Base-by-base conservation (phyloP, 2,888 invertebrate species). In the Leuctra nigra region DNA sequence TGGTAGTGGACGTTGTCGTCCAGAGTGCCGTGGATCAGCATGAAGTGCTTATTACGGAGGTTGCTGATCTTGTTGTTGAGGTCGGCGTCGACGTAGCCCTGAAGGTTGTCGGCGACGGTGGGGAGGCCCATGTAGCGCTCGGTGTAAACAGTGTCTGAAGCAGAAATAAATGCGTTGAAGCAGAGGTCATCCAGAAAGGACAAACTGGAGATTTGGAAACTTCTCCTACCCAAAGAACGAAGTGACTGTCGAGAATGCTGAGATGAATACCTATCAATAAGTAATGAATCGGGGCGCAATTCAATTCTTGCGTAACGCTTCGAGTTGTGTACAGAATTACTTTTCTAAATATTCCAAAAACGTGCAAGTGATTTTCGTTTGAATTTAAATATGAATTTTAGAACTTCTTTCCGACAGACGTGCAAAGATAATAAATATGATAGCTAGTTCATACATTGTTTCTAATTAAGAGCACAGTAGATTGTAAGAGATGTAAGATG, bases 1-100 rank as follows among this genome's bases (percentile, higher is more conserved):
- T 97, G 97, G 73, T 93, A 97, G 72, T 98, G 98, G 1, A 98
- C 98, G 72, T 98, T 98, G 71, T 93, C 92, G 68, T 93, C 93
- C 14, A 89, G 84, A 1, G 95, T 95, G 56, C 98, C 98, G 72
- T 98, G 98, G 59, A 96, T 84, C 54, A 99, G 73, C 70, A 96
- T 84, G 73, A 88, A 95, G 61, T 86, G 81, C 71, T 95, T 93
- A 66, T 82, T 77, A 13, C 77, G 72, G 63, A 88, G 79, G 63
- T 83, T 80, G 46, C 78, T 75, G 33, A 78, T 81, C 64, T 80
- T 82, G 58, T 81, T 82, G 24, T 91, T 79, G 4, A 97, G 78
- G 60, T 91, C 87, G 0, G 91, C 86, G 35, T 78, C 77, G 3
- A 29, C 16, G 69, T 96, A 96, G 24, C 87, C 91, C 24, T 70